These are phyloP conservation scores for Etheostoma nigrum DNA, from an alignment of 2,797 vertebrate genomes.

Conservation along the genomic window DNA sequence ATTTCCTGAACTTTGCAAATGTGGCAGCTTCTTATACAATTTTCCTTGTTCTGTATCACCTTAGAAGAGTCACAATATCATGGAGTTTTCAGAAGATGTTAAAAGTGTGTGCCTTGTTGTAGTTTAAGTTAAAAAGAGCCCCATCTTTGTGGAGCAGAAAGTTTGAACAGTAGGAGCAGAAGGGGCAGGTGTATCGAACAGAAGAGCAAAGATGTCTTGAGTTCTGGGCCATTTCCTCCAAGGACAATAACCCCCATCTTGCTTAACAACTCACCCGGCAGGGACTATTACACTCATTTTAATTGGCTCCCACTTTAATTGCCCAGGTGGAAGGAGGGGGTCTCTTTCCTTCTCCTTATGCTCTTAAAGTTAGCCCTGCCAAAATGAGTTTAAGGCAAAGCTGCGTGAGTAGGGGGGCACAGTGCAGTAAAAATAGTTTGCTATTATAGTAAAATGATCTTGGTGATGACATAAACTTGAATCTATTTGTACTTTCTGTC, in stretches of 20 bases:
- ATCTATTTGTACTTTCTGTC: not conserved
- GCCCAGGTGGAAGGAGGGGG: slow-evolving; percentile 84
- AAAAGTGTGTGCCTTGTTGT: slow-evolving; percentile 2
- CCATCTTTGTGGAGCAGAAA: slow-evolving; percentile 34
- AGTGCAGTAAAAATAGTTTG: too few relatives aligned
- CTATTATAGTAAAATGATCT: not conserved
- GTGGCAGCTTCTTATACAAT: slow-evolving; percentile 10
- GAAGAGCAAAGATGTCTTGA: slow-evolving; percentile 80
- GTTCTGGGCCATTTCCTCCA: slow-evolving; percentile 90
- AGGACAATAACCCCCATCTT: slow-evolving; percentile 94
- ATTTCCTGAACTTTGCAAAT: slow-evolving; percentile 1
- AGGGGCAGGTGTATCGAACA: slow-evolving; percentile 76
- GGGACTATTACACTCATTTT: slow-evolving; percentile 90
- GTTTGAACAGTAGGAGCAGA: slow-evolving; percentile 51
- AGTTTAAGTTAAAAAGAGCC: not conserved
- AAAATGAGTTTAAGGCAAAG: slow-evolving; percentile 52
- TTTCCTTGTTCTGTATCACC: not conserved
- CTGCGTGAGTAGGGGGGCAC: not conserved
- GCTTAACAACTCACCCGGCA: slow-evolving; percentile 92
- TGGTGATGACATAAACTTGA: slow-evolving; percentile 14
- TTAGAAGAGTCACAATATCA: not conserved
- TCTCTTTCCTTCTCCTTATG: slow-evolving; percentile 65
- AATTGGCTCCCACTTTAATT: slow-evolving; percentile 92
- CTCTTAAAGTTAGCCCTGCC: slow-evolving; percentile 77
- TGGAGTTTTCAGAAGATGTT: not conserved